Percentiles rank a stretch among this genome's conserved stretches.
Conservation (phyloP, 1,140 invertebrate genomes). For the Drosophila ogumai region DNA sequence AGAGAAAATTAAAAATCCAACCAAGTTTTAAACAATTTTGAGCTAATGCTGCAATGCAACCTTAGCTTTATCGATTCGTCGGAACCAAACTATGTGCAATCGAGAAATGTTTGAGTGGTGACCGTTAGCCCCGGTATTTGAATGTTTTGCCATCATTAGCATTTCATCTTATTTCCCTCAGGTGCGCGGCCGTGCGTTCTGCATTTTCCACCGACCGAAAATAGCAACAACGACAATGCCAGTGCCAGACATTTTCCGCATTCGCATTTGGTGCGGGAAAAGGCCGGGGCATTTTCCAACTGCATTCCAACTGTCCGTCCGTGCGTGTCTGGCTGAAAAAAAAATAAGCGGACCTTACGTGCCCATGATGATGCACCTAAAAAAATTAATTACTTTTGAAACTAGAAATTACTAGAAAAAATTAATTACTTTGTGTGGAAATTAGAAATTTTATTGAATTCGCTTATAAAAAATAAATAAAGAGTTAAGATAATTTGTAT, state of each 20-base stretch:
- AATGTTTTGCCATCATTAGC: slow-evolving; percentile 76
- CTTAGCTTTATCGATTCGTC: background rate
- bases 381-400: background rate
- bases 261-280: slow-evolving; percentile 7
- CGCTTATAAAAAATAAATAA: too few species aligned
- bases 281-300: slow-evolving; percentile 21
- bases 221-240: slow-evolving; percentile 30
- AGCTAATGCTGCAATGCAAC: background rate
- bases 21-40: background rate
- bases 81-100: background rate
- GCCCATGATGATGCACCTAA: slow-evolving; percentile 30
- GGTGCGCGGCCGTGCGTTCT: slow-evolving; percentile 66
- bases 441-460: too few species aligned
- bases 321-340: slow-evolving; percentile 57
- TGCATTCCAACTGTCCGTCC: slow-evolving; percentile 69
- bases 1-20: background rate
- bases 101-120: slow-evolving; percentile 8
- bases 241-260: slow-evolving; percentile 11
- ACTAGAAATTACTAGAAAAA: background rate
- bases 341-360: slow-evolving; percentile 39
- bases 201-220: slow-evolving; percentile 53
- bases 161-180: slow-evolving; percentile 78
- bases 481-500: too few species aligned
- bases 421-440: too few species aligned
- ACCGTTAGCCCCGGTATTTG: slow-evolving; percentile 48